Evolutionary conservation across 1,140 invertebrate species (phyloP).

Genomic region (Bombus sylvicola): DNA sequence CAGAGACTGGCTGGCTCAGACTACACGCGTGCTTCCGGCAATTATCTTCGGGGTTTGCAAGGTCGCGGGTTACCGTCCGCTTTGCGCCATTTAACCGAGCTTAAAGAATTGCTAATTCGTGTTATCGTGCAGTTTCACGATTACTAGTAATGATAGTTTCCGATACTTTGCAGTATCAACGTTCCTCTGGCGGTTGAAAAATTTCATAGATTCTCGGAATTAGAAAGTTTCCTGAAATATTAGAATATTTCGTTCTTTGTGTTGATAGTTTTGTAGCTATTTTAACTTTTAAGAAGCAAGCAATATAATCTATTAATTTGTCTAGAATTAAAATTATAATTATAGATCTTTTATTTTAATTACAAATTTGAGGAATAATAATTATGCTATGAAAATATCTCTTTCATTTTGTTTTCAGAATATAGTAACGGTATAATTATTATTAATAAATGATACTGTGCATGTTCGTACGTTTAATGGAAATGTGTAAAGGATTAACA

Average conservation of each 20-base stretch:
- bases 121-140: neutral
- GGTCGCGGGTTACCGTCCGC: neutral
- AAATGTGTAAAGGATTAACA: too few species aligned
- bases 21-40: neutral
- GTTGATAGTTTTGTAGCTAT: neutral
- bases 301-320: neutral
- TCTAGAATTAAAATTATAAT: neutral
- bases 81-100: neutral
- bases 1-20: neutral
- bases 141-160: neutral
- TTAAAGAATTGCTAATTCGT: constrained; percentile 14
- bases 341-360: too few species aligned
- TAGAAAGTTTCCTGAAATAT: neutral
- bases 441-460: too few species aligned
- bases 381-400: too few species aligned
- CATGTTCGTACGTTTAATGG: too few species aligned
- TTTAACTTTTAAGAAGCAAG: too few species aligned
- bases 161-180: neutral
- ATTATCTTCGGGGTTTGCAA: constrained; percentile 7
- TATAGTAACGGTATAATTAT: too few species aligned
- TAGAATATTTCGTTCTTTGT: neutral
- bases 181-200: neutral
- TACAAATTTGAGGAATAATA: too few species aligned
- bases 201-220: neutral
- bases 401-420: too few species aligned